A percentile compares a stretch with the other conserved stretches of the same genome.
Conservation (phyloP, 1,140 invertebrate genomes). For the Saxidomus purpurata region DNA sequence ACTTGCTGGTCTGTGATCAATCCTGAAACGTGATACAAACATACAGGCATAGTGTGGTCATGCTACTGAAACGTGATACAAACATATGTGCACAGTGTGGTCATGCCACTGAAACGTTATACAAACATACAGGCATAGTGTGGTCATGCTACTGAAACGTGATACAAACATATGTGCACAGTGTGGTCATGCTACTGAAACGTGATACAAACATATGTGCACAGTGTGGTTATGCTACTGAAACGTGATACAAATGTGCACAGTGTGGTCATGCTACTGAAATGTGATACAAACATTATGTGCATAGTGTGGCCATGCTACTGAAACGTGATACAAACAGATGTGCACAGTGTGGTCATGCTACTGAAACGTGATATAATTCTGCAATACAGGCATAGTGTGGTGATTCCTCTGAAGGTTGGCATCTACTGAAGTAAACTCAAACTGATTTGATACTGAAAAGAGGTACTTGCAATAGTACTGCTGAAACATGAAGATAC, state of each 20-base stretch:
- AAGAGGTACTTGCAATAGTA: too few relatives aligned
- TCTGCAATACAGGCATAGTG: too few relatives aligned
- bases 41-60: neutral
- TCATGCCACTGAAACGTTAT: neutral
- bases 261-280: too few relatives aligned
- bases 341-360: neutral
- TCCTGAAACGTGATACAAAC: slow-evolving; percentile 8
- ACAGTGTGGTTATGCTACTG: too few relatives aligned
- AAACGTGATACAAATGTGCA: too few relatives aligned
- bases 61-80: neutral
- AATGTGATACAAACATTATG: too few relatives aligned
- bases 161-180: neutral
- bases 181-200: neutral
- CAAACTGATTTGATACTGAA: too few relatives aligned
- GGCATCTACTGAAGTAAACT: too few relatives aligned
- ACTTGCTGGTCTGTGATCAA: slow-evolving; percentile 7
- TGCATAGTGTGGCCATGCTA: neutral
- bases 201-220: too few relatives aligned
- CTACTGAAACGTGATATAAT: too few relatives aligned
- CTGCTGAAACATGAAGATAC: neutral
- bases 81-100: neutral
- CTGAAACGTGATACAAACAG: too few relatives aligned
- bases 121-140: neutral
- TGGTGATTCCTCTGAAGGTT: too few relatives aligned
- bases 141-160: neutral